These are phyloP conservation scores for Augochlorella aurata DNA, from an alignment of 2,888 invertebrate species.

Conservation along the genomic window DNA sequence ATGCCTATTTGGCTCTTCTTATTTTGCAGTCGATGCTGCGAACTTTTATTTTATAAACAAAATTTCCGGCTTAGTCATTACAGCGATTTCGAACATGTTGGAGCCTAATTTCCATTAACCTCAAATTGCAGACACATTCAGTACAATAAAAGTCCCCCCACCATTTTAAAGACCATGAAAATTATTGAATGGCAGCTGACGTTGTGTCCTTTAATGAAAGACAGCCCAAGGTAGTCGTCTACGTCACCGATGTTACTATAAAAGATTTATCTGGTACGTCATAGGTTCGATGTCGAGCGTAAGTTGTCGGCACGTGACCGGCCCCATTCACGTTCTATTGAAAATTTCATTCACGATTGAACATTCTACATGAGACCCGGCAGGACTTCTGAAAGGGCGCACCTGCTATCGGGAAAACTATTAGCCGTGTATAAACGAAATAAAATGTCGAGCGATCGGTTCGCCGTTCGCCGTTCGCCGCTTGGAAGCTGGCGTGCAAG, in stretches of 20 bases:
- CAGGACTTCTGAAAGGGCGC: not conserved
- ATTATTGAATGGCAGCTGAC: not conserved
- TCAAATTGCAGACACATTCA: not conserved
- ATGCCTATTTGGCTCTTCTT: too few relatives aligned
- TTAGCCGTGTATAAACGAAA: not conserved
- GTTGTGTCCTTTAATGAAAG: not conserved
- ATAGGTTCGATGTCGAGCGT: not conserved
- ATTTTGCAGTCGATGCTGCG: too few relatives aligned
- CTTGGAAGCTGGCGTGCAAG: not conserved
- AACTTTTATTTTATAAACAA: too few relatives aligned
- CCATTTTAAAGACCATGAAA: not conserved
- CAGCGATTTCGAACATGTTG: too few relatives aligned
- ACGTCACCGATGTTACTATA: conserved; percentile 15
- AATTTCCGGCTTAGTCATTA: too few relatives aligned
- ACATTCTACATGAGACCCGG: not conserved
- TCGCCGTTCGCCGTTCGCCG: not conserved
- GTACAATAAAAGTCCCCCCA: not conserved
- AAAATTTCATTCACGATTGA: conserved; percentile 25
- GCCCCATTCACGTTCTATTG: conserved; percentile 36
- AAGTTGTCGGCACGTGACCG: not conserved
- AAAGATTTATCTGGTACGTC: conserved; percentile 8
- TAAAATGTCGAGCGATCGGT: not conserved
- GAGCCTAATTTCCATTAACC: too few relatives aligned
- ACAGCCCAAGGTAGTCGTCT: not conserved
- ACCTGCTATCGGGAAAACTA: conserved; percentile 12